Evolutionary conservation across 2,888 invertebrate genomes (phyloP).

Genomic region (Campoplex nolae): DNA sequence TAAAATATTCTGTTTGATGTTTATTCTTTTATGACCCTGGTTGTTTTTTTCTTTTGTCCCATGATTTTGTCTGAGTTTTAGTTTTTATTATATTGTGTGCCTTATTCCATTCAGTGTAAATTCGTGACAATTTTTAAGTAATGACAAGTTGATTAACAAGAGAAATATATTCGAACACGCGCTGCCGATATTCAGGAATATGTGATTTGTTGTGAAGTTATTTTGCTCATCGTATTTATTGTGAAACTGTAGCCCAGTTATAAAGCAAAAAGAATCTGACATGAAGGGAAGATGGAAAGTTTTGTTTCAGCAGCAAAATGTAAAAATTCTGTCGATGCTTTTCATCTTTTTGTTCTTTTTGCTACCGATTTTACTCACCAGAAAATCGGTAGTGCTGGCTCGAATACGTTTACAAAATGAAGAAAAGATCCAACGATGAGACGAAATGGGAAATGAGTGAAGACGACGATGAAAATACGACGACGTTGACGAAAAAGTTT

Average conservation of each 20-base stretch:
- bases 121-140: conserved; percentile 26
- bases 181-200: background rate
- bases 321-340: background rate
- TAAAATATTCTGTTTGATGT: conserved; percentile 22
- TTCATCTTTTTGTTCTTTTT: conserved; percentile 1
- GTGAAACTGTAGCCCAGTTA: background rate
- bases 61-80: conserved; percentile 14
- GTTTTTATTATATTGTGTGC: conserved; percentile 2
- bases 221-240: too few relatives aligned
- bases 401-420: background rate
- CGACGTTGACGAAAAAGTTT: conserved; percentile 74
- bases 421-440: conserved; percentile 35
- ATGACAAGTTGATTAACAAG: conserved; percentile 14
- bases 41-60: conserved; percentile 35
- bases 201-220: background rate
- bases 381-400: conserved; percentile 1
- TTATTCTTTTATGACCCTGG: conserved; percentile 43
- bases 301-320: background rate
- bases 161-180: background rate
- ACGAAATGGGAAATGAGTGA: conserved; percentile 35
- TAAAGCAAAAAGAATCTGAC: background rate
- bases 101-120: conserved; percentile 15
- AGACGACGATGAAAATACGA: conserved; percentile 36
- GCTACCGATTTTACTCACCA: conserved; percentile 6
- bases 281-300: background rate